These are phyloP conservation scores for Drosophila aldrichi DNA, from an alignment of 2,888 invertebrate genomes.

Conservation along the genomic window DNA sequence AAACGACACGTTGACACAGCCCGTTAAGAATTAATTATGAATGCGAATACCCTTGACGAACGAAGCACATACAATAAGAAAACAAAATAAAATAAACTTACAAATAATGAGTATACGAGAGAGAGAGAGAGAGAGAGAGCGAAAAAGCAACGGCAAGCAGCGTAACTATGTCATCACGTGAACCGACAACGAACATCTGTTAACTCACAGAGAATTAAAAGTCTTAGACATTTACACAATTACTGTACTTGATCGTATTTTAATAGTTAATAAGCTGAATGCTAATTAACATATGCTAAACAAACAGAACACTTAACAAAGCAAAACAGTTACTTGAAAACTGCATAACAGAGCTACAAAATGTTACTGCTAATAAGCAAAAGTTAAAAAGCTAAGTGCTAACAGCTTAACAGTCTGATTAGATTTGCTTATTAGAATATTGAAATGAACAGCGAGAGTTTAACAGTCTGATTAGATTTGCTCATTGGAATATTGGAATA, in stretches of 20 bases:
- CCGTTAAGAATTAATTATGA: constrained; percentile 54
- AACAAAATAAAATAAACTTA: constrained; percentile 5
- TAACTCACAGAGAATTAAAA: constrained; percentile 4
- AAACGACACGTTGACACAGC: constrained; percentile 53
- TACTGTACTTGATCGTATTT: too few species aligned
- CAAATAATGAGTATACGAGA: neutral
- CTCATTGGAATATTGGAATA: neutral
- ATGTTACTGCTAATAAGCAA: neutral
- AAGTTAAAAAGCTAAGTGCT: neutral
- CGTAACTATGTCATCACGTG: constrained; percentile 31
- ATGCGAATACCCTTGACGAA: constrained; percentile 41
- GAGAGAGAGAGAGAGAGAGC: too few species aligned
- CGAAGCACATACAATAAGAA: neutral
- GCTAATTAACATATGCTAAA: constrained; percentile 6
- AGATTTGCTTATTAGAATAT: neutral
- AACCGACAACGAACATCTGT: neutral
- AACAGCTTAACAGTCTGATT: neutral
- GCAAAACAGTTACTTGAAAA: neutral
- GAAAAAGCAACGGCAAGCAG: neutral
- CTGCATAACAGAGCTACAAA: neutral
- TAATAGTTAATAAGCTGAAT: constrained; percentile 5
- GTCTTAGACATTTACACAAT: constrained; percentile 1
- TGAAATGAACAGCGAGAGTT: neutral
- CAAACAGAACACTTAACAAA: neutral
- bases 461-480: neutral